Evolutionary conservation across 2,113 vertebrate species (phyloP).

Genomic region (Haliaeetus leucogaster): DNA sequence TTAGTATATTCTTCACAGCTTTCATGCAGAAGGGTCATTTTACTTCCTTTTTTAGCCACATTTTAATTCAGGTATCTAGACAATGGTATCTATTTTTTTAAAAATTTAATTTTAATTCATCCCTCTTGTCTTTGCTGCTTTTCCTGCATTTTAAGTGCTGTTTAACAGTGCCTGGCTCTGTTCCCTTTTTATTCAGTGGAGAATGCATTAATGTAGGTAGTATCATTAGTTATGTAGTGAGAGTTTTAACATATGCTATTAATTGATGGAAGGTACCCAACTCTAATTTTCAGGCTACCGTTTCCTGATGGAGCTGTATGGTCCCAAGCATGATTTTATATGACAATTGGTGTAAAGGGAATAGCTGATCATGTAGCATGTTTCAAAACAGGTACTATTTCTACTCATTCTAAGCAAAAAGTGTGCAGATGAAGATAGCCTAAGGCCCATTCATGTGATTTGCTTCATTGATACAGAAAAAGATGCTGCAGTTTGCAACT

Average conservation of each 20-base stretch:
- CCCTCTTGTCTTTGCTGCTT: not conserved
- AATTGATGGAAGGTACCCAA: not conserved
- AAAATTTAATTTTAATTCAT: not conserved
- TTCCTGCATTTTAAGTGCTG: not conserved
- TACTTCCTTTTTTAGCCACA: not conserved
- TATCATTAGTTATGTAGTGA: not conserved
- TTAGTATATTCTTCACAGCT: not conserved
- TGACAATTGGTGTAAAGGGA: not conserved
- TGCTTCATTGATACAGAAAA: not conserved
- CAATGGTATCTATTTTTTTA: not conserved
- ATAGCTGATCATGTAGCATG: accelerated
- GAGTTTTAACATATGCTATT: not conserved
- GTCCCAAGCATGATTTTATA: not conserved
- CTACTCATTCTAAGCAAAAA: not conserved
- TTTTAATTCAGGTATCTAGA: not conserved
- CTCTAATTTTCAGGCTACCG: not conserved
- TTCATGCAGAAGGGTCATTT: not conserved
- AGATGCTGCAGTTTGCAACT: not conserved
- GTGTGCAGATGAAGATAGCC: not conserved
- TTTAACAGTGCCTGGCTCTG: not conserved
- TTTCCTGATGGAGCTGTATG: not conserved
- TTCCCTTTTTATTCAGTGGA: not conserved
- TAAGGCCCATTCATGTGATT: not conserved
- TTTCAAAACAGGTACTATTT: not conserved
- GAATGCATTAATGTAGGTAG: not conserved